Evolutionary conservation across 92 coral and sea anemone genomes (phyloP).

Genomic region (Metridium senile): DNA sequence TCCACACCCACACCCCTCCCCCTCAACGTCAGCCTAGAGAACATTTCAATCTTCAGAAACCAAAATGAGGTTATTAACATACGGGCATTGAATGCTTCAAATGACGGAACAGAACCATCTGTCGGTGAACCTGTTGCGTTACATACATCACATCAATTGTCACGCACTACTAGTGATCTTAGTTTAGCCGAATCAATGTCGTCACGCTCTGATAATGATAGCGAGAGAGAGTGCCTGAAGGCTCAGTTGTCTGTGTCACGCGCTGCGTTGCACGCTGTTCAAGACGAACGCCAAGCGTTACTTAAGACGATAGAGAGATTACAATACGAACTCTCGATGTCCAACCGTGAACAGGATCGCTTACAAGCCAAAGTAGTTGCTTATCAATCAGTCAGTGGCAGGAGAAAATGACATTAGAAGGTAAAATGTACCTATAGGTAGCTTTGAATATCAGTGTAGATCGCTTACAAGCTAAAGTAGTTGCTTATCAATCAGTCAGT

Average conservation of each 20-base stretch:
- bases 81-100: constrained; percentile 36
- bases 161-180: constrained; percentile 66
- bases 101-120: constrained; percentile 16
- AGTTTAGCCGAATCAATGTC: constrained; percentile 71
- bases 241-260: constrained; percentile 87
- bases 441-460: constrained; percentile 15
- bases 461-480: constrained; percentile 61
- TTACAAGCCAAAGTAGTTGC: constrained; percentile 69
- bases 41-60: constrained; percentile 64
- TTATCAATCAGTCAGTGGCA: constrained; percentile 48
- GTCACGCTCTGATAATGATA: constrained; percentile 67
- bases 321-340: constrained; percentile 78
- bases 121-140: constrained; percentile 32
- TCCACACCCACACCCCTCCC: constrained; percentile 90
- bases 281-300: constrained; percentile 84
- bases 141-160: constrained; percentile 58
- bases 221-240: constrained; percentile 76
- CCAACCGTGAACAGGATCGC: constrained; percentile 93
- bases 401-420: constrained; percentile 1
- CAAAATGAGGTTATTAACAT: constrained; percentile 71
- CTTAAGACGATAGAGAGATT: constrained; percentile 88
- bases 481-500: constrained; percentile 39
- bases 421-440: not conserved
- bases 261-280: constrained; percentile 72
- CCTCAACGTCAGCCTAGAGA: constrained; percentile 73